phyloP scores from a whole-genome alignment of 2,888 invertebrate genomes.

The Synanthedon formicaeformis region DNA sequence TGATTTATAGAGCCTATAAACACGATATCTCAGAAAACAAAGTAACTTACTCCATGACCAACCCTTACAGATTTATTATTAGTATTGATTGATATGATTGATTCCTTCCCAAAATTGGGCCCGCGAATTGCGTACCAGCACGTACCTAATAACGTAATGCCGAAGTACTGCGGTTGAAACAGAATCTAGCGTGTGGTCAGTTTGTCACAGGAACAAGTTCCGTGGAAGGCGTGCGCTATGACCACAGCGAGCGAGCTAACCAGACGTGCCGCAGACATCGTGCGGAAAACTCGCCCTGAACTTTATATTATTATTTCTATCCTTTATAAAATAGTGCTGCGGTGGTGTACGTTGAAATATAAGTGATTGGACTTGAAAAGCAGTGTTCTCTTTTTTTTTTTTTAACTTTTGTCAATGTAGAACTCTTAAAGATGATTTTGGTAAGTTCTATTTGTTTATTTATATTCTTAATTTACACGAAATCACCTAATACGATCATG shows the following conservation, averaged over 20 bases:
- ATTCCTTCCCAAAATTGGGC: background rate
- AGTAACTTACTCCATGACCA: no score
- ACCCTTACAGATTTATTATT: no score
- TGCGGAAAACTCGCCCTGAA: constrained; percentile 20
- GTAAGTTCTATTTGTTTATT: constrained; percentile 13
- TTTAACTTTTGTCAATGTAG: background rate
- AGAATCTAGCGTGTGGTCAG: constrained; percentile 1
- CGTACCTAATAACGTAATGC: constrained; percentile 1
- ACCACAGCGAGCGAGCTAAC: constrained; percentile 13
- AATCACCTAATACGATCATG: no score
- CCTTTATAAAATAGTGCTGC: background rate
- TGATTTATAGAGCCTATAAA: no score
- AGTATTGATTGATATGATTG: no score
- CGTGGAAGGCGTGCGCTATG: constrained; percentile 15
- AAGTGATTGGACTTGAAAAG: background rate
- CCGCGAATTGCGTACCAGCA: no score
- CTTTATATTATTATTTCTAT: background rate
- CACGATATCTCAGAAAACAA: no score
- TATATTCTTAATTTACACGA: no score
- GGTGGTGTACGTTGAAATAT: background rate
- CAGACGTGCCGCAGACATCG: constrained; percentile 49
- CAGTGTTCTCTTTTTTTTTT: background rate
- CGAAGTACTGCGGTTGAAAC: background rate
- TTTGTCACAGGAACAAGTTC: constrained; percentile 11
- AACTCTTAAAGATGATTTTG: constrained; percentile 13